Percentiles rank a stretch among this genome's conserved stretches.
Conservation (phyloP, 2,888 invertebrate species). For the Tinea pellionella region DNA sequence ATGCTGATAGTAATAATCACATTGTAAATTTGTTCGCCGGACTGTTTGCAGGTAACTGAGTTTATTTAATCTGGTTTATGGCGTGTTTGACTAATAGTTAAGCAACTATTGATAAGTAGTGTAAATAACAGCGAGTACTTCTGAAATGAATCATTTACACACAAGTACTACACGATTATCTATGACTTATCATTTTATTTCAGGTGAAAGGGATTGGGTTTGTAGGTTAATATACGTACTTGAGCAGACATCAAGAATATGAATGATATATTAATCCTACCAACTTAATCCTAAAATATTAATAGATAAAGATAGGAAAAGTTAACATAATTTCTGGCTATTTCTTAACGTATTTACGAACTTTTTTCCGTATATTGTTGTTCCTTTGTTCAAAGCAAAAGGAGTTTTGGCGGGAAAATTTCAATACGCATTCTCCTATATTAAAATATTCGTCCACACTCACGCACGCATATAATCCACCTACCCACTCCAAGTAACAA, state of each 20-base stretch:
- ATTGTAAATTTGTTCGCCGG: slow-evolving; percentile 63
- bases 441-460: too few relatives aligned
- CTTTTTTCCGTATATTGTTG: too few relatives aligned
- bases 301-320: background rate
- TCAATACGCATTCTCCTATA: too few relatives aligned
- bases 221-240: background rate
- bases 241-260: background rate
- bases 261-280: background rate
- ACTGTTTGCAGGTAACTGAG: slow-evolving; percentile 56
- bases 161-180: background rate
- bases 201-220: background rate
- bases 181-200: background rate
- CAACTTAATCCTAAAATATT: background rate
- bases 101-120: background rate
- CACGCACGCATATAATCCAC: too few relatives aligned
- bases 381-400: too few relatives aligned
- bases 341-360: too few relatives aligned
- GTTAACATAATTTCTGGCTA: too few relatives aligned
- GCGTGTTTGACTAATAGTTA: background rate
- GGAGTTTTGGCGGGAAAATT: too few relatives aligned
- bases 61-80: slow-evolving; percentile 9
- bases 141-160: too few relatives aligned
- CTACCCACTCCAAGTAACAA: too few relatives aligned
- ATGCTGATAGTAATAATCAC: slow-evolving; percentile 50
- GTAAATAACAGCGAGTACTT: background rate